phyloP scores from a whole-genome alignment of 1,140 invertebrate genomes.

The Drosophila arawakana region DNA sequence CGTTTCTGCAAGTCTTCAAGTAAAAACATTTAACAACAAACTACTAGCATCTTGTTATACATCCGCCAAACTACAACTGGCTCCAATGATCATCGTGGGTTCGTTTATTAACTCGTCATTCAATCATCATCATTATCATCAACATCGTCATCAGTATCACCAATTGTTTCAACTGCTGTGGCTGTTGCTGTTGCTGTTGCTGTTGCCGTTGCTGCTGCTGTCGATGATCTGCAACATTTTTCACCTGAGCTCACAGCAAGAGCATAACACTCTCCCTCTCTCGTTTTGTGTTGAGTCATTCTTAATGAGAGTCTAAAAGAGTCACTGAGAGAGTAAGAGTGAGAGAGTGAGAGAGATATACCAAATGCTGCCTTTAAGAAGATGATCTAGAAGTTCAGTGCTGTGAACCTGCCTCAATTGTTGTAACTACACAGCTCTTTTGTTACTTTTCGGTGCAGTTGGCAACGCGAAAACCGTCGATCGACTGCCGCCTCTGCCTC shows the following conservation, averaged over 20 bases:
- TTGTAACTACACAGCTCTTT: conserved; percentile 49
- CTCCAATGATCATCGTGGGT: conserved; percentile 39
- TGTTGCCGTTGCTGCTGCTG: conserved; percentile 4
- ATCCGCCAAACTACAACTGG: conserved; percentile 52
- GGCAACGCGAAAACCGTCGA: conserved; percentile 51
- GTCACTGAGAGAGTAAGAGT: conserved; percentile 14
- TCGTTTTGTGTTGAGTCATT: conserved; percentile 53
- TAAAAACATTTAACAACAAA: conserved; percentile 25
- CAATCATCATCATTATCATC: conserved; percentile 9
- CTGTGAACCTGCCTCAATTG: conserved; percentile 75
- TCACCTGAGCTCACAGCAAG: conserved; percentile 41
- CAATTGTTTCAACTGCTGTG: conserved; percentile 24
- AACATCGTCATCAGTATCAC: conserved; percentile 22
- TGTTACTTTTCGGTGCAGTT: conserved; percentile 72
- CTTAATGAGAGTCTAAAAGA: conserved; percentile 27
- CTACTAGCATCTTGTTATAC: conserved; percentile 62
- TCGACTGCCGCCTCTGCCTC: conserved; percentile 12
- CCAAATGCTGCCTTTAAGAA: conserved; percentile 33
- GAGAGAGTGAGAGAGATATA: conserved; percentile 12
- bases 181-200: neutral
- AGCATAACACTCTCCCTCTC: conserved; percentile 39
- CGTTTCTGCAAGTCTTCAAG: conserved; percentile 44
- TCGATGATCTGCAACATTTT: conserved; percentile 76
- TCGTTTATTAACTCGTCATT: conserved; percentile 44
- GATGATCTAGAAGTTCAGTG: conserved; percentile 79